Base-by-base conservation (phyloP, 1,140 invertebrate species). In the Drosophila mayri region DNA sequence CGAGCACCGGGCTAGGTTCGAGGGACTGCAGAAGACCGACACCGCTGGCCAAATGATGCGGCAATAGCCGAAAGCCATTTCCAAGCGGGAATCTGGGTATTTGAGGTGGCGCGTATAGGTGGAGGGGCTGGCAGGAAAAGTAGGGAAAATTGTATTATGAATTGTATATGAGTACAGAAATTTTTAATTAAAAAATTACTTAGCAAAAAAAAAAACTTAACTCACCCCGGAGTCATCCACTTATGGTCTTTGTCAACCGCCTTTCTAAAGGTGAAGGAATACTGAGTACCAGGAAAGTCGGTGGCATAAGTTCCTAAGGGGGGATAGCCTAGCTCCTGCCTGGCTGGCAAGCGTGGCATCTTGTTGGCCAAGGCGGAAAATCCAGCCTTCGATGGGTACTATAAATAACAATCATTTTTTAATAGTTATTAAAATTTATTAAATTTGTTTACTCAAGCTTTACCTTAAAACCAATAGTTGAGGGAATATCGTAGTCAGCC, bases 281-380 rank as follows among this genome's bases (percentile, higher is more conserved):
- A 49, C 14, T 73, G 71, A 0, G 70, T 61, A 1, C 61, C 49
- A 9, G 32, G 55, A 28, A 32, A 46, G 0, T 74, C 46, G 1
- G 75, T 35, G 44, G 86, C 73, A 52, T 92, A 92, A 10, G 59
- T 28, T 25, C 91, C 91, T 12, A 92, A 16, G 0, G 82, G 74
- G 0, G 91, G 91, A 40, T 67, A 35, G 0, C 72, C 54, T 10
- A 63, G 9, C 8, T 78, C 76, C 5, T 14, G 46, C 2, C 12
- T 28, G 2, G 20, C 2, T 2, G 82, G 76, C 46, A 90, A 32
- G 7, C 91, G 91, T 10, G 82, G 59, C 64, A 76, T 60, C 25
- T 91, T 92, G 32, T 75, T 91, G 20, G 76, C 88, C 40, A 92
- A 71, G 3, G 88, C 77, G 0, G 91, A 90, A 49, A 87, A 90